A percentile compares a stretch with the other conserved stretches of the same genome.
Evolutionary conservation across 2,888 invertebrate species (phyloP).

Genomic region (Ormia ochracea): DNA sequence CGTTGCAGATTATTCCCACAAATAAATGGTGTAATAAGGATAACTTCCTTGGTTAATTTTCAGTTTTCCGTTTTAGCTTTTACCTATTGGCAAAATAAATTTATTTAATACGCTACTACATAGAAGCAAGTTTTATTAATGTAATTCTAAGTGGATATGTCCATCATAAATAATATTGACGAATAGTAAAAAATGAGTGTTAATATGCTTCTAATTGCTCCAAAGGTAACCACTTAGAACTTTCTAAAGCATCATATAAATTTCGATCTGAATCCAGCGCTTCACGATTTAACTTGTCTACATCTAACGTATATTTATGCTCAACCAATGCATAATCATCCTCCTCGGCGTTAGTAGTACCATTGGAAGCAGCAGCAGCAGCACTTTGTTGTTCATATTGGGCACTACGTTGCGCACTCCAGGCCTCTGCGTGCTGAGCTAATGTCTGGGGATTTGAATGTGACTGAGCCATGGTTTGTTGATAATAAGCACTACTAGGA

Average conservation of each 20-base stretch:
- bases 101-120: background rate
- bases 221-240: conserved; percentile 89
- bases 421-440: conserved; percentile 77
- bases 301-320: conserved; percentile 84
- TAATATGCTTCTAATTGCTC: conserved; percentile 84
- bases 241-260: conserved; percentile 88
- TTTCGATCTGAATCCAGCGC: conserved; percentile 85
- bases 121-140: background rate
- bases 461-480: conserved; percentile 76
- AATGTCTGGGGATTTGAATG: conserved; percentile 74
- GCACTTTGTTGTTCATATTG: conserved; percentile 74
- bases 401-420: conserved; percentile 78
- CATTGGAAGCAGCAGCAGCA: conserved; percentile 71
- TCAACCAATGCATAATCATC: conserved; percentile 89
- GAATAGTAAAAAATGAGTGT: conserved; percentile 29
- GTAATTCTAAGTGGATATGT: background rate
- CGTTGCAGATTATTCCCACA: no score
- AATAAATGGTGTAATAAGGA: no score
- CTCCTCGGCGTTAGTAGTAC: conserved; percentile 74
- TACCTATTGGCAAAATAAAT: background rate
- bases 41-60: no score
- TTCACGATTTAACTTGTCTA: conserved; percentile 87
- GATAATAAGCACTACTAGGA: conserved; percentile 73
- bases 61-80: no score
- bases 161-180: background rate